Evolutionary conservation across 2,113 vertebrate species (phyloP), one percentile per base, ranked within the genome.

Genomic region (Triplophysa siluroides): DNA sequence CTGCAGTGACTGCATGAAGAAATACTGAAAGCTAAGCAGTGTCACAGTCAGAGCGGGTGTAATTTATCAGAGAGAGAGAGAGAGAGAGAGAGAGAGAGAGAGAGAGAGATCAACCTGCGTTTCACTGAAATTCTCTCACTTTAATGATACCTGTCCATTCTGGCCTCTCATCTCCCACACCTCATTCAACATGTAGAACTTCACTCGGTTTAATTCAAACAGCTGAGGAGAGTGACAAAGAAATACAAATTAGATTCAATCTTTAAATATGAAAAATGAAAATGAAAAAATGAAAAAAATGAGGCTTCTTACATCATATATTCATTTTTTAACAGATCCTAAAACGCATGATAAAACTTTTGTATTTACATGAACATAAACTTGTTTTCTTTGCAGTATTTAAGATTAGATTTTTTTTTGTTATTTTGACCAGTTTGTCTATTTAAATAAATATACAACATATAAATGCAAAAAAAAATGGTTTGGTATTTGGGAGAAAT

Each of bases 141-240:
- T 93, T 92, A 83, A 84, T 89, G 88, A 90, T 93, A 98, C 98
- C 97, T 99, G 96, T 91, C 97, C 96, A 87, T 98, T 96, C 89
- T 97, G 97, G 80, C 96, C 97, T 84, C 95, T 91, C 85, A 99
- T 94, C 89, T 98, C 97, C 0, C 91, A 96, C 84, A 99, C 96
- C 87, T 99, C 97, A 0, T 97, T 99, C 91, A 98, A 94, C 96
- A 99, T 98, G 92, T 99, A 98, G 94, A 99, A 99, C 92, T 99
- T 99, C 86, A 99, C 96, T 71, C 92, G 92, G 88, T 98, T 96
- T 78, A 84, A 94, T 90, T 99, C 98, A 6, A 98, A 99, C 91
- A 98, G 93, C 97, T 99, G 90, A 29, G 26, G 14, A 75, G 47
- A 26, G 21, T 82, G 81, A 45, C 16, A 74, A 8, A 19, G 29